phyloP scores from a whole-genome alignment of 2,888 invertebrate genomes.

The Imbricaverruca yamaguchii region DNA sequence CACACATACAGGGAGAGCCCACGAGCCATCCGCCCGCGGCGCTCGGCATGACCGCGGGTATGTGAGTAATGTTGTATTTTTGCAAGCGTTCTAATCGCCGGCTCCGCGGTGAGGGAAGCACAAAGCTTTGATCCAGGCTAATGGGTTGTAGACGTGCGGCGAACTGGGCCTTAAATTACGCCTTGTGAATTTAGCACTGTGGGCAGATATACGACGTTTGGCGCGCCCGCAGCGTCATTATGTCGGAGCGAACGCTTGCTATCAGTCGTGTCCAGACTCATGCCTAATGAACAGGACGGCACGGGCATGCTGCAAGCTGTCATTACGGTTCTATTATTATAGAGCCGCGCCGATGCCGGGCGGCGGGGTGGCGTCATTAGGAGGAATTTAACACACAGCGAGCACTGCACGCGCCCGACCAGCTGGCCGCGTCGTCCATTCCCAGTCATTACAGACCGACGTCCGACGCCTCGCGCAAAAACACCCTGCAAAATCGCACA shows the following conservation, averaged over 20 bases:
- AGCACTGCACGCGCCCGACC: not conserved
- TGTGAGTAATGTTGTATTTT: not conserved
- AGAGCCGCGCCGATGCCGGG: not conserved
- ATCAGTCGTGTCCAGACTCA: not conserved
- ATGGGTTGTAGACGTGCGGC: not conserved
- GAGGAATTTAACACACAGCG: not conserved
- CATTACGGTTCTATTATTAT: conserved; percentile 1
- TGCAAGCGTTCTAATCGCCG: not conserved
- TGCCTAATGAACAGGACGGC: not conserved
- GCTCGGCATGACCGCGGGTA: too few species aligned
- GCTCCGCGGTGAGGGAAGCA: not conserved
- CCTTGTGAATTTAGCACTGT: conserved; percentile 12
- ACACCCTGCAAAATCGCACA: not conserved
- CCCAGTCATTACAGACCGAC: not conserved
- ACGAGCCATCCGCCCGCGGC: too few species aligned
- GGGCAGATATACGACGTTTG: not conserved
- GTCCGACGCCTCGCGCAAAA: not conserved
- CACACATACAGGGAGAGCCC: too few species aligned
- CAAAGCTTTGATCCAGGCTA: not conserved
- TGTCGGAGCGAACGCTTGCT: not conserved
- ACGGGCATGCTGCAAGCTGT: not conserved
- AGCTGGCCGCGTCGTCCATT: not conserved
- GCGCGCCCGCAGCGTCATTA: not conserved
- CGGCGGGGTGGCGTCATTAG: not conserved
- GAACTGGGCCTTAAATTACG: not conserved